A percentile compares a stretch with the other conserved stretches of the same genome.
Conservation (phyloP, 2,797 vertebrate genomes). For the Neoniphon sammara region DNA sequence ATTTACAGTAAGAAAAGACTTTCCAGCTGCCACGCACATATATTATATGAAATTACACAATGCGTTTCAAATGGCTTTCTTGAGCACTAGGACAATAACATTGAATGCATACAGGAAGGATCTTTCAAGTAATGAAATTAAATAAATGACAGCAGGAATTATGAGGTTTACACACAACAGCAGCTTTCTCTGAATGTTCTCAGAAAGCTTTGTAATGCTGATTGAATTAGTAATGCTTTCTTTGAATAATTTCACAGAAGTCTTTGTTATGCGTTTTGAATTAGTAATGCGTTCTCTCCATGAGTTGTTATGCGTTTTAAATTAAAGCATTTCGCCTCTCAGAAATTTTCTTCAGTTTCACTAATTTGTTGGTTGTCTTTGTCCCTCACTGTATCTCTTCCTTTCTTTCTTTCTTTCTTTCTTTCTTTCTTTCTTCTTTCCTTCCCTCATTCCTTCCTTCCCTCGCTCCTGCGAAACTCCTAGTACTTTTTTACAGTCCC, state of each 20-base stretch:
- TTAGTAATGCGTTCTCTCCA: conserved; percentile 35
- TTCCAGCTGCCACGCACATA: background rate
- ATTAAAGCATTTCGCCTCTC: conserved; percentile 38
- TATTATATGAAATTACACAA: background rate
- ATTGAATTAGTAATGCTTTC: conserved; percentile 46
- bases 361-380: conserved; percentile 18
- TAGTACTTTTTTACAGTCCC: too few relatives aligned
- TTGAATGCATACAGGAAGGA: too few relatives aligned
- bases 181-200: background rate
- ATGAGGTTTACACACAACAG: background rate
- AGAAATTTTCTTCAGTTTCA: conserved; percentile 45
- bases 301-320: conserved; percentile 32
- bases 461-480: too few relatives aligned
- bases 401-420: background rate
- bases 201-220: conserved; percentile 39
- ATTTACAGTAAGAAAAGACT: background rate
- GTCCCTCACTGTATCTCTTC: conserved; percentile 19
- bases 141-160: background rate
- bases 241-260: conserved; percentile 44
- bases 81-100: background rate
- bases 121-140: background rate
- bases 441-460: too few relatives aligned
- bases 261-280: conserved; percentile 47
- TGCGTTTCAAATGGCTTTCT: background rate
- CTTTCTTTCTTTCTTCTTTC: too few relatives aligned